A percentile compares a stretch with the other conserved stretches of the same genome.
These are phyloP conservation scores for Halictus rubicundus DNA, from an alignment of 1,140 invertebrate species.

Conservation along the genomic window DNA sequence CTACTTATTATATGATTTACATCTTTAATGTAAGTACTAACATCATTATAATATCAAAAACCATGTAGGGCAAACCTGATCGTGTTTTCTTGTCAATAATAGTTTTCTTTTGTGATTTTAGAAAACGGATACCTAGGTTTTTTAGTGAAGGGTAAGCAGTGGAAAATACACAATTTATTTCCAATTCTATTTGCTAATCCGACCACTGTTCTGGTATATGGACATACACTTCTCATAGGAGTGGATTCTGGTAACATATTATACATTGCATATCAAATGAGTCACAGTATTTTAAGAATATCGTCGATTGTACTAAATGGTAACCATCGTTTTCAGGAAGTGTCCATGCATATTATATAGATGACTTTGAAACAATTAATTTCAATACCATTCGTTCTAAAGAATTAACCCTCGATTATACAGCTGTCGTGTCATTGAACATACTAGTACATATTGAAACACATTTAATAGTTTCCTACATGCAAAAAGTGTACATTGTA, in stretches of 20 bases:
- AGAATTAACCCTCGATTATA: conserved; percentile 36
- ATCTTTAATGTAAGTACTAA: too few species aligned
- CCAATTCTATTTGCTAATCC: conserved; percentile 41
- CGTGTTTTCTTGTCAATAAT: not conserved
- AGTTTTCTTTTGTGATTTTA: conserved; percentile 28
- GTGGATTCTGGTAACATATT: conserved; percentile 56
- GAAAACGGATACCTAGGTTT: conserved; percentile 58
- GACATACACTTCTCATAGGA: conserved; percentile 55
- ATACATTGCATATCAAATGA: not conserved
- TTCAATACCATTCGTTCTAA: conserved; percentile 42
- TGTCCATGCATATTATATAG: conserved; percentile 51
- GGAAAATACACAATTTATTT: conserved; percentile 58
- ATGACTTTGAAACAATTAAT: conserved; percentile 48
- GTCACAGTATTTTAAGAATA: not conserved
- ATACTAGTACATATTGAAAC: conserved; percentile 32
- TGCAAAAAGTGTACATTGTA: conserved; percentile 20
- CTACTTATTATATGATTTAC: too few species aligned
- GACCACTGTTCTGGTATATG: conserved; percentile 50
- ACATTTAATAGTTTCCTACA: conserved; percentile 38
- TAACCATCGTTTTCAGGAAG: conserved; percentile 39
- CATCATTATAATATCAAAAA: too few species aligned
- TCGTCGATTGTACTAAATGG: conserved; percentile 8
- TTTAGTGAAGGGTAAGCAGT: conserved; percentile 45
- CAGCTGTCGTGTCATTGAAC: conserved; percentile 61
- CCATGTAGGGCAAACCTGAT: too few species aligned